phyloP scores from a whole-genome alignment of 2,888 invertebrate genomes.

The Dryocosmus kuriphilus region DNA sequence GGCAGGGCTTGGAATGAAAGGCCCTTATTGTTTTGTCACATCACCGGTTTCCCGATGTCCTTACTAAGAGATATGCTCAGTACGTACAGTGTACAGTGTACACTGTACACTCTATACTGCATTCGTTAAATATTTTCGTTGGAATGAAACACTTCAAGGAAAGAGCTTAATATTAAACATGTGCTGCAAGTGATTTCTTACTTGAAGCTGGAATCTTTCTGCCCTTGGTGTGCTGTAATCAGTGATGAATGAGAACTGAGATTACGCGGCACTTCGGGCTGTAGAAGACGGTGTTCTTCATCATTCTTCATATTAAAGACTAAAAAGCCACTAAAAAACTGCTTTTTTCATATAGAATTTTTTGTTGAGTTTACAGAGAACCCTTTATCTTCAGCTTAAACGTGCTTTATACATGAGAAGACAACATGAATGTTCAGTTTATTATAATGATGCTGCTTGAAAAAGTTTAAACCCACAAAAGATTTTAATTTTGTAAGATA shows the following conservation, averaged over 20 bases:
- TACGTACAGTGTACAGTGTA: too few species aligned
- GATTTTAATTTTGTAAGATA: too few species aligned
- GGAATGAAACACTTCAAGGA: neutral
- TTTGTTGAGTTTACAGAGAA: slow-evolving; percentile 32
- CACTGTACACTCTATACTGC: neutral
- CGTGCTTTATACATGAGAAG: slow-evolving; percentile 8
- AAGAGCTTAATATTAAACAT: slow-evolving; percentile 32
- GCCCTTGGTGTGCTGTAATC: slow-evolving; percentile 20
- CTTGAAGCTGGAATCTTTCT: slow-evolving; percentile 27
- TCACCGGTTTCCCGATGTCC: slow-evolving; percentile 49
- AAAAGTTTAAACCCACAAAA: too few species aligned
- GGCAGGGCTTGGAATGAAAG: slow-evolving; percentile 69
- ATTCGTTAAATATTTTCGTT: slow-evolving; percentile 17
- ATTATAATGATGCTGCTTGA: neutral
- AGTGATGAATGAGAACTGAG: slow-evolving; percentile 31
- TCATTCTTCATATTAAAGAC: too few species aligned
- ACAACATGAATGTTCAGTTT: neutral
- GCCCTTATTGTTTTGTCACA: slow-evolving; percentile 66
- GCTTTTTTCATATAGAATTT: neutral
- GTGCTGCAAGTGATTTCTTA: slow-evolving; percentile 6
- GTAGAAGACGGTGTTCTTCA: too few species aligned
- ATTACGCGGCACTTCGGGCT: slow-evolving; percentile 20
- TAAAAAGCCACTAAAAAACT: too few species aligned
- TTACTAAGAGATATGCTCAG: too few species aligned
- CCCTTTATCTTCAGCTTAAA: slow-evolving; percentile 19